Percentiles rank a stretch among this genome's conserved stretches.
Conservation (phyloP, 2,888 invertebrate species). For the Scrobipalpa atriplicella region DNA sequence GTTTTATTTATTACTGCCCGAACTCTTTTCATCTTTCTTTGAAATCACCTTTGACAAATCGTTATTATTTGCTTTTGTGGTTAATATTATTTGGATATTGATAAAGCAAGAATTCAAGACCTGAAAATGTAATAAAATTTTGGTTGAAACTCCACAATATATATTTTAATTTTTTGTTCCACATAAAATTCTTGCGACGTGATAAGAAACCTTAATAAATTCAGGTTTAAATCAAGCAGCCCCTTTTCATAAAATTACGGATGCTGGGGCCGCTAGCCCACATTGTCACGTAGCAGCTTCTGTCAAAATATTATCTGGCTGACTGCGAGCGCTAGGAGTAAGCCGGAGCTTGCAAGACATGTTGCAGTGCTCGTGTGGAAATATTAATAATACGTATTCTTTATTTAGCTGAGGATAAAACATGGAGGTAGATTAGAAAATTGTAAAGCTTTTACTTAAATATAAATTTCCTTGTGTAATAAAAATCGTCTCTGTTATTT, state of each 20-base stretch:
- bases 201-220: conserved; percentile 9
- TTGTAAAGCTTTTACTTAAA: no score
- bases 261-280: conserved; percentile 13
- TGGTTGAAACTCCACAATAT: neutral
- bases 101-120: neutral
- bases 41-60: no score
- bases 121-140: conserved; percentile 4
- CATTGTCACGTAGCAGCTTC: conserved; percentile 25
- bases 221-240: conserved; percentile 11
- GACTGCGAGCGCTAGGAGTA: conserved; percentile 19
- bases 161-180: neutral
- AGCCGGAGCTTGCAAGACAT: conserved; percentile 20
- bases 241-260: conserved; percentile 16
- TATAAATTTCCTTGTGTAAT: no score
- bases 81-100: neutral
- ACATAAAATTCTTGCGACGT: neutral
- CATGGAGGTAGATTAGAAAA: no score
- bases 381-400: conserved; percentile 14
- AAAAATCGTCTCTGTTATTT: no score
- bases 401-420: neutral
- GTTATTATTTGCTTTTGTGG: no score
- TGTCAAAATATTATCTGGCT: conserved; percentile 25
- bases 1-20: no score
- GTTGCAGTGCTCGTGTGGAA: conserved; percentile 17
- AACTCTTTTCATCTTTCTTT: no score